phyloP scores from a whole-genome alignment of 2,113 vertebrate species.

The Periophthalmus modestus region DNA sequence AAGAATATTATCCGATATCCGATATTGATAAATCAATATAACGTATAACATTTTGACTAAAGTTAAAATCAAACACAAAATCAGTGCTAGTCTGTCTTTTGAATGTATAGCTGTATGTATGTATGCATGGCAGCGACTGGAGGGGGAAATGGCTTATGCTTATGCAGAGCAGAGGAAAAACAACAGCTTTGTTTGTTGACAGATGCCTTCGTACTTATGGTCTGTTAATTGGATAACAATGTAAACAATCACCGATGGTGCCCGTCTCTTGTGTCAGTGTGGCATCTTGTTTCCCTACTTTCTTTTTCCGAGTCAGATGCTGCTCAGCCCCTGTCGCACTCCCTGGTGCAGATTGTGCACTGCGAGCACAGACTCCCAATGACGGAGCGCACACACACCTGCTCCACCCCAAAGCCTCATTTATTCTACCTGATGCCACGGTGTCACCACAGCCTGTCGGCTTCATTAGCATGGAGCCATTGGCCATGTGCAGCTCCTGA shows the following conservation, averaged over 20 bases:
- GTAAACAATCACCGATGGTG: constrained; percentile 98
- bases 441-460: constrained; percentile 77
- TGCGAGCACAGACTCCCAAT: constrained; percentile 36
- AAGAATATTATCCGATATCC: constrained; percentile 15
- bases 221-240: constrained; percentile 99
- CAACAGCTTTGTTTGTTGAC: constrained; percentile 99
- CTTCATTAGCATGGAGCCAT: constrained; percentile 79
- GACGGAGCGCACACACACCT: constrained; percentile 40
- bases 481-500: constrained; percentile 63
- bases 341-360: constrained; percentile 49
- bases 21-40: constrained; percentile 25
- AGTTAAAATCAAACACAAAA: constrained; percentile 53
- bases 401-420: constrained; percentile 74
- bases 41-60: constrained; percentile 44
- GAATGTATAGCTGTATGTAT: constrained; percentile 49
- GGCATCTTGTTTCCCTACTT: constrained; percentile 81
- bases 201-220: constrained; percentile 93
- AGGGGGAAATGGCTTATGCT: constrained; percentile 81
- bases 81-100: constrained; percentile 52
- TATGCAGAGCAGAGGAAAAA: constrained; percentile 84
- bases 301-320: constrained; percentile 73
- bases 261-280: constrained; percentile 85
- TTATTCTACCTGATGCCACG: constrained; percentile 79
- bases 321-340: constrained; percentile 55
- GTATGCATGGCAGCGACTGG: constrained; percentile 69